Base-by-base conservation (phyloP, 2,888 invertebrate genomes). In the Andrena bicolor region DNA sequence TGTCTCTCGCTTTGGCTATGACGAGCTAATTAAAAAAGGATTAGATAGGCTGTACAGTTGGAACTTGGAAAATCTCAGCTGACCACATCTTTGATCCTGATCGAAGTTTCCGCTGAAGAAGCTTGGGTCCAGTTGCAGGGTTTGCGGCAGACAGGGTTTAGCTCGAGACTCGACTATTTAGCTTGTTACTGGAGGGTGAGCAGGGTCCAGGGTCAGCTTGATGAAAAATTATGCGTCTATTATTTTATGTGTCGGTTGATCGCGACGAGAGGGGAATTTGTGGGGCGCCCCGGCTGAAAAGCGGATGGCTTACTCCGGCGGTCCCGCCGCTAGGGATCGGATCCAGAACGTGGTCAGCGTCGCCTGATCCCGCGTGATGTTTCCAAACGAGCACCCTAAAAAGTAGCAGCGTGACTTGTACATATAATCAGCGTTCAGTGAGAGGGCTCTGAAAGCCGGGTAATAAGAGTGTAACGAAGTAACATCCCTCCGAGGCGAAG, bases 151-250 rank as follows among this genome's bases (percentile, higher is more conserved):
- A 13, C 41, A 3, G 41, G 41, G 41, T 41, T 41, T 5, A 41
- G 41, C 41, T 41, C 41, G 41, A 41, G 41, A 4, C 16, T 41
- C 41, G 13, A 41, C 41, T 41, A 41, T 41, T 16, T 3, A 49
- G 32, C 23, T 66, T 16, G 73, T 0, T 16, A 0, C 0, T 16
- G 6, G 7, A 23, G 7, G 26, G 16, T 32, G n/a, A 32, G 13
- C 2, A 30, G 30, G 16, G 13, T 26, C 5, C 2, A 10, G 26
- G n/a, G 26, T 26, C 7, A 32, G n/a, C 60, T 56, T 68, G 63
- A 78, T 63, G 78, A 78, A 69, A 76, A 76, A 76, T 78, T 76
- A 76, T 49, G 53, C 78, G 76, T 78, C 76, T 63, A 56, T 78
- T 76, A 76, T 76, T 49, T 76, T 41, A 6, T 63, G 53, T 32